Evolutionary conservation across 2,888 invertebrate species (phyloP), one percentile per base, ranked within the genome.

Genomic region (Iselma pallidipennis): DNA sequence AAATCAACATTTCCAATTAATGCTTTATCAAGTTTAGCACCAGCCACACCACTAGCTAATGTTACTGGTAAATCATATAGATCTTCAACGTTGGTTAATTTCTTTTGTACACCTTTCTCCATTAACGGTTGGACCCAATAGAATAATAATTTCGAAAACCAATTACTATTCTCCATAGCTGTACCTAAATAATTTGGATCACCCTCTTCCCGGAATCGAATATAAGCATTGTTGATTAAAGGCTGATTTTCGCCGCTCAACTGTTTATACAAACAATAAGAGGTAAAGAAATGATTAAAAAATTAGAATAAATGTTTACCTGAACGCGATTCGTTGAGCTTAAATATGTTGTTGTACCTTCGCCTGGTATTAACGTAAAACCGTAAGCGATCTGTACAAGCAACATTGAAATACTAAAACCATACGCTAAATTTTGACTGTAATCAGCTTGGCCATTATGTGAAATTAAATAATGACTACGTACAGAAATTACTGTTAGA

Each of bases 61-160:
- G 85, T 82, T 23, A 85, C 83, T 0, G 93, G 96, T 57, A 96
- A 81, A 78, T 94, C 94, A 81, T 90, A 94, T 0, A 96, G 82
- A 80, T 95, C 95, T 73, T 95, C 94, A 0, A 91, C 83, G 72
- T 87, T 87, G 68, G 85, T 86, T 33, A 96, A 78, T 73, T 89
- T 87, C 5, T 90, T 89, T 33, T 87, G 85, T 14, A 88, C 83
- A 1, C 95, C 96, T 83, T 94, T 95, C 60, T 86, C 81, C 80
- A 97, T 90, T 58, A 97, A 81, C 2, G 93, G 92, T 66, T 90
- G 87, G 1, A 95, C 95, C 97, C 97, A 97, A 63, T 88, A 84
- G 79, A 97, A 95, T 23, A 90, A 81, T n/a, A 96, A 82, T 75
- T 88, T 88, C 0, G 95, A 94, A 2, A 89, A 74, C 75, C 85